Conservation (phyloP, 2,797 vertebrate genomes). For the Girardinus metallicus region DNA sequence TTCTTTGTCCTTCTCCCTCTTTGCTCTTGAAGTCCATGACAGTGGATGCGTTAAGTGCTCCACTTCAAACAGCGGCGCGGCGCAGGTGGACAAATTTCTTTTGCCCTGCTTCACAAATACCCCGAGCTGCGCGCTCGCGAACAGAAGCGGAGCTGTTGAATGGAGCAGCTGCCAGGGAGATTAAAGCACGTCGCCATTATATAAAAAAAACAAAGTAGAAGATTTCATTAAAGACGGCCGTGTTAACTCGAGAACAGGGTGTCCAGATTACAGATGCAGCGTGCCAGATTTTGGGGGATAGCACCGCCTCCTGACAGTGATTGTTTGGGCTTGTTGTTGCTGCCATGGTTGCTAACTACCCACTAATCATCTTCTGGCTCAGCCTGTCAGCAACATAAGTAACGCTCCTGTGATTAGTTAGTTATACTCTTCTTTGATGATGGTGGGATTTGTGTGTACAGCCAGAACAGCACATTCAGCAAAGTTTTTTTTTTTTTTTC, state of each 20-base stretch:
- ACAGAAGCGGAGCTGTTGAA: constrained; percentile 71
- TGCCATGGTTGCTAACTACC: constrained; percentile 71
- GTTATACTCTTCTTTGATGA: constrained; percentile 40
- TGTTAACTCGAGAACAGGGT: constrained; percentile 77
- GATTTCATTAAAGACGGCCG: constrained; percentile 78
- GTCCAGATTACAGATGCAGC: constrained; percentile 73
- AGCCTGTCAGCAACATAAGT: constrained; percentile 49
- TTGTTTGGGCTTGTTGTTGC: constrained; percentile 75
- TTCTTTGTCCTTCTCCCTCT: constrained; percentile 26
- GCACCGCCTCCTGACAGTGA: constrained; percentile 56
- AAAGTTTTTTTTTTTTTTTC: background rate
- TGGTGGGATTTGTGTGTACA: constrained; percentile 19
- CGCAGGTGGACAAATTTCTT: constrained; percentile 72
- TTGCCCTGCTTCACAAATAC: constrained; percentile 29
- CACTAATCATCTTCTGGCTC: constrained; percentile 69
- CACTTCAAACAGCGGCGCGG: constrained; percentile 66
- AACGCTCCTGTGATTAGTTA: constrained; percentile 63
- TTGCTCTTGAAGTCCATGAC: constrained; percentile 49
- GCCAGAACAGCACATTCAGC: constrained; percentile 20
- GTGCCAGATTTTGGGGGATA: constrained; percentile 63
- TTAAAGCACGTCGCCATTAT: constrained; percentile 79
- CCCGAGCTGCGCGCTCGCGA: constrained; percentile 42
- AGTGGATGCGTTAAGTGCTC: constrained; percentile 50
- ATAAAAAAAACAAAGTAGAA: constrained; percentile 65
- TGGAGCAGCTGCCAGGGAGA: constrained; percentile 82